Conservation (phyloP, 23 tunicate species). For the Trididemnum nubilum region DNA sequence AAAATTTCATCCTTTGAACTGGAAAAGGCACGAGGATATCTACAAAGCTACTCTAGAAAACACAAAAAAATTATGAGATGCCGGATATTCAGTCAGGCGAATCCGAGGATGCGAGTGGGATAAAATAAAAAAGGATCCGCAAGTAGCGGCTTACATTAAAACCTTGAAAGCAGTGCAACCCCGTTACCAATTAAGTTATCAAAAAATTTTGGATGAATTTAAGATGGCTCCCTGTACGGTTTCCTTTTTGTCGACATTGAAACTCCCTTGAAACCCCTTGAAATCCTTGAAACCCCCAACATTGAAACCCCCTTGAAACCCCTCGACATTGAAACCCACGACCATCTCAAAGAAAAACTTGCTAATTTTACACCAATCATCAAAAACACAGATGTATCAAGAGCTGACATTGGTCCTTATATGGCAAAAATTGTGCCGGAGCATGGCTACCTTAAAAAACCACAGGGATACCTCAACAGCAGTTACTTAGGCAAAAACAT, state of each 20-base stretch:
- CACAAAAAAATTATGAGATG: not conserved
- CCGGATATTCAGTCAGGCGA: not conserved
- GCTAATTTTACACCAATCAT: too few relatives aligned
- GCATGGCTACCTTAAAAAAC: not conserved
- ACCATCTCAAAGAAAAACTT: too few relatives aligned
- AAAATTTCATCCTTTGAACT: not conserved
- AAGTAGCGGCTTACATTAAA: not conserved
- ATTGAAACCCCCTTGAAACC: not conserved
- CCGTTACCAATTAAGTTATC: not conserved
- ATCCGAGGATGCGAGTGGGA: not conserved
- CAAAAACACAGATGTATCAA: too few relatives aligned
- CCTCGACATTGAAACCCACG: not conserved
- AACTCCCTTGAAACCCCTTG: too few relatives aligned
- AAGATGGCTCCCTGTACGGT: not conserved
- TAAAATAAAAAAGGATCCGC: not conserved
- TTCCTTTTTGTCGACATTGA: not conserved
- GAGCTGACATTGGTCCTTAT: too few relatives aligned
- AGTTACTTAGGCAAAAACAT: slow-evolving; percentile 6
- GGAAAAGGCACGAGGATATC: not conserved
- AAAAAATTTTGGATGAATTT: slow-evolving; percentile 1
- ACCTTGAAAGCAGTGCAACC: not conserved
- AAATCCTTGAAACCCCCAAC: not conserved
- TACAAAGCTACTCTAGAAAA: not conserved
- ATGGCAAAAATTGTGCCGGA: too few relatives aligned
- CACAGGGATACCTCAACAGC: not conserved